Evolutionary conservation across 2,113 vertebrate species (phyloP).

Genomic region (Tor tambroides): DNA sequence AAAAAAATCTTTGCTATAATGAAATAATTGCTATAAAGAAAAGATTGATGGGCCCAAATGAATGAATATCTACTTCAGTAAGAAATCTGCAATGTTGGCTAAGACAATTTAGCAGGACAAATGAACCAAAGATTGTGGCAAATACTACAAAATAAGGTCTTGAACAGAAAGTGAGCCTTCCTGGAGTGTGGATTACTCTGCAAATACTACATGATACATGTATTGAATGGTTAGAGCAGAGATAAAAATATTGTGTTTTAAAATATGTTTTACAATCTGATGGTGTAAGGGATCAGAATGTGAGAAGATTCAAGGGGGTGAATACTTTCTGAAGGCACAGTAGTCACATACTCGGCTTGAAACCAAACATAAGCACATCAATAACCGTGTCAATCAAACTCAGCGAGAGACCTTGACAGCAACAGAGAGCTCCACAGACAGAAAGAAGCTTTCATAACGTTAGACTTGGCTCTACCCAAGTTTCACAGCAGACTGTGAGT

Average conservation of each 20-base stretch:
- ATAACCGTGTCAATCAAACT: slow-evolving; percentile 34
- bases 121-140: not conserved
- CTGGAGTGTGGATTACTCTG: not conserved
- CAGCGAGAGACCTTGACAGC: not conserved
- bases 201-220: not conserved
- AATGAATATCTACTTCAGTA: not conserved
- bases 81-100: not conserved
- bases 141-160: not conserved
- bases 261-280: slow-evolving; percentile 13
- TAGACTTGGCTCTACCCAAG: slow-evolving; percentile 3
- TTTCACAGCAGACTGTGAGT: not conserved
- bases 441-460: slow-evolving; percentile 4
- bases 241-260: not conserved
- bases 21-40: not conserved
- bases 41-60: not conserved
- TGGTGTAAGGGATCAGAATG: not conserved
- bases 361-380: slow-evolving; percentile 14
- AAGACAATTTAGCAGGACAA: not conserved
- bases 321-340: slow-evolving; percentile 9
- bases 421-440: slow-evolving; percentile 20
- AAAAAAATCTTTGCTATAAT: too few relatives aligned
- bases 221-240: not conserved
- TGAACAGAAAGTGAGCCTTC: not conserved
- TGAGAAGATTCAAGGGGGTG: not conserved
- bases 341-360: not conserved